These are phyloP conservation scores for Esox lucius DNA, from an alignment of 2,797 vertebrate species.

Conservation along the genomic window DNA sequence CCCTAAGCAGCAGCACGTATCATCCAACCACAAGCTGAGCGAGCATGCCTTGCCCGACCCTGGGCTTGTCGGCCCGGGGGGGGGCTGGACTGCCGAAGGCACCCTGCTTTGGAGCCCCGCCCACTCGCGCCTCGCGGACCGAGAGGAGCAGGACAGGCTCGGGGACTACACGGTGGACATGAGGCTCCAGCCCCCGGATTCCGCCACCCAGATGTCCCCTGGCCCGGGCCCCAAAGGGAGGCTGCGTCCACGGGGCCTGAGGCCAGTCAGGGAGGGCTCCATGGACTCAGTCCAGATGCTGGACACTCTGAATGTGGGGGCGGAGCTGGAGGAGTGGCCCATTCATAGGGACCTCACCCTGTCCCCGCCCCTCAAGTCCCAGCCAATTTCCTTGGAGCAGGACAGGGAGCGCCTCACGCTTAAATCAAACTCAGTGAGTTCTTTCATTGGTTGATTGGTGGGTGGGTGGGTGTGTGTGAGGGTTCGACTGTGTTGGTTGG, in stretches of 20 bases:
- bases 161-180: slow-evolving; percentile 93
- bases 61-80: slow-evolving; percentile 71
- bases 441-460: neutral
- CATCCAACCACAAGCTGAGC: slow-evolving; percentile 71
- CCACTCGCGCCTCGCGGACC: slow-evolving; percentile 84
- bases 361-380: slow-evolving; percentile 92
- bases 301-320: slow-evolving; percentile 92
- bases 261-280: slow-evolving; percentile 77
- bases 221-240: slow-evolving; percentile 67
- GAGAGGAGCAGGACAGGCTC: slow-evolving; percentile 85
- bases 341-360: slow-evolving; percentile 94
- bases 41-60: slow-evolving; percentile 71
- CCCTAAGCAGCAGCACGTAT: slow-evolving; percentile 75
- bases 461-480: too few relatives aligned
- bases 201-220: slow-evolving; percentile 56
- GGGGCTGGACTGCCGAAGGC: slow-evolving; percentile 82
- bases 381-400: slow-evolving; percentile 90
- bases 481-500: too few relatives aligned
- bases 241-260: slow-evolving; percentile 70
- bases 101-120: slow-evolving; percentile 82
- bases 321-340: slow-evolving; percentile 88
- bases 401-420: slow-evolving; percentile 86
- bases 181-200: slow-evolving; percentile 83
- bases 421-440: slow-evolving; percentile 92
- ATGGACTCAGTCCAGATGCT: slow-evolving; percentile 95